Percentiles rank a stretch among this genome's conserved stretches.
phyloP scores from a whole-genome alignment of 1,140 invertebrate genomes.

The Argopecten irradians region DNA sequence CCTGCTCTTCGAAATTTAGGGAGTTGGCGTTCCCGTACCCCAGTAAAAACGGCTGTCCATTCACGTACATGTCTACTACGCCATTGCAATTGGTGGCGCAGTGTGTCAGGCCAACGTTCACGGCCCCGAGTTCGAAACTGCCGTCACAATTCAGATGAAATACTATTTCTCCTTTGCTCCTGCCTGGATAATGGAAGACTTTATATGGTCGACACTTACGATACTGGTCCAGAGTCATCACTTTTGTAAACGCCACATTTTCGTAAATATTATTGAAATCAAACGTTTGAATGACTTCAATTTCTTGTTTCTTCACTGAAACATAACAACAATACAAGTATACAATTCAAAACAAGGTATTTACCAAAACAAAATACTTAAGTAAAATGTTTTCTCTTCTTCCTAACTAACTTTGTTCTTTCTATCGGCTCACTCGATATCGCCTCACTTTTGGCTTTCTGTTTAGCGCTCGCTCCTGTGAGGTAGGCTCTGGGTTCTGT shows the following conservation, averaged over 20 bases:
- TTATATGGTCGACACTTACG: constrained; percentile 41
- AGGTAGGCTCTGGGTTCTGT: not conserved
- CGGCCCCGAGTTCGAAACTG: not conserved
- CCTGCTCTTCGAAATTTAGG: constrained; percentile 31
- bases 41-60: constrained; percentile 11
- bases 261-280: constrained; percentile 11
- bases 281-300: not conserved
- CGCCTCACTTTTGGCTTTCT: too few relatives aligned
- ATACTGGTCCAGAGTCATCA: constrained; percentile 38
- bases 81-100: constrained; percentile 37
- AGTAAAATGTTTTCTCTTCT: too few relatives aligned
- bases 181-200: constrained; percentile 38
- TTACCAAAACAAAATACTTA: not conserved
- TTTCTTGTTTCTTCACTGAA: not conserved
- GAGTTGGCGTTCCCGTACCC: not conserved
- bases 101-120: constrained; percentile 28
- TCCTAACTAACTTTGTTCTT: too few relatives aligned
- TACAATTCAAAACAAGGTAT: not conserved
- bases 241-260: constrained; percentile 24
- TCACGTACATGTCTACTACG: constrained; percentile 33
- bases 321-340: not conserved
- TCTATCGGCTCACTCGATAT: too few relatives aligned
- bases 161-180: constrained; percentile 26
- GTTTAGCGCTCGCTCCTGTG: too few relatives aligned
- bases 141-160: constrained; percentile 13